Evolutionary conservation across 2,797 vertebrate species (phyloP).

Genomic region (Acanthurus tractus): DNA sequence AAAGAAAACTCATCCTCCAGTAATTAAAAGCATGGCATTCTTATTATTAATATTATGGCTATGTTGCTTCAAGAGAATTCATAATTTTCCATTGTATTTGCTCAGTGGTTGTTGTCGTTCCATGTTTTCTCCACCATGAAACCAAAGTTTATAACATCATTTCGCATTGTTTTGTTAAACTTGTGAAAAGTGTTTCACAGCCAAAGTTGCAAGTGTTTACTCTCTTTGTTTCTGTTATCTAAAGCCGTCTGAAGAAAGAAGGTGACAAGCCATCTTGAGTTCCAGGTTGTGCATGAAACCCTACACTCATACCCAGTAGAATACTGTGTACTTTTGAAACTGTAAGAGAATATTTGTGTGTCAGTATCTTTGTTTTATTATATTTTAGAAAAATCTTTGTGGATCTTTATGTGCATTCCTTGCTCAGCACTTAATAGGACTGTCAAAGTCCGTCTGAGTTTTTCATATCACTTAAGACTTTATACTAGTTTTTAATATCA

Average conservation of each 20-base stretch:
- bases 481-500: constrained; percentile 72
- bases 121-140: neutral
- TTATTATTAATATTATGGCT: neutral
- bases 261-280: constrained; percentile 97
- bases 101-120: neutral
- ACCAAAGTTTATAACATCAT: neutral
- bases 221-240: constrained; percentile 65
- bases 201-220: neutral
- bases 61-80: neutral
- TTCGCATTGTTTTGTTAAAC: neutral
- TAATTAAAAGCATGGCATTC: neutral
- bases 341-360: constrained; percentile 76
- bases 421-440: constrained; percentile 80
- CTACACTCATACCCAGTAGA: constrained; percentile 79
- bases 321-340: constrained; percentile 86
- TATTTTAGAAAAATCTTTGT: constrained; percentile 87
- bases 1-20: neutral
- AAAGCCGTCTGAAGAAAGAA: constrained; percentile 99
- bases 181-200: neutral
- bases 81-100: neutral
- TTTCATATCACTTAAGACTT: constrained; percentile 75
- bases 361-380: constrained; percentile 82
- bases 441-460: constrained; percentile 73
- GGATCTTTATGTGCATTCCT: constrained; percentile 80
- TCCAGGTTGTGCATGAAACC: constrained; percentile 84